Evolutionary conservation across 2,113 vertebrate genomes (phyloP).

Genomic region (Leptosomus discolor): DNA sequence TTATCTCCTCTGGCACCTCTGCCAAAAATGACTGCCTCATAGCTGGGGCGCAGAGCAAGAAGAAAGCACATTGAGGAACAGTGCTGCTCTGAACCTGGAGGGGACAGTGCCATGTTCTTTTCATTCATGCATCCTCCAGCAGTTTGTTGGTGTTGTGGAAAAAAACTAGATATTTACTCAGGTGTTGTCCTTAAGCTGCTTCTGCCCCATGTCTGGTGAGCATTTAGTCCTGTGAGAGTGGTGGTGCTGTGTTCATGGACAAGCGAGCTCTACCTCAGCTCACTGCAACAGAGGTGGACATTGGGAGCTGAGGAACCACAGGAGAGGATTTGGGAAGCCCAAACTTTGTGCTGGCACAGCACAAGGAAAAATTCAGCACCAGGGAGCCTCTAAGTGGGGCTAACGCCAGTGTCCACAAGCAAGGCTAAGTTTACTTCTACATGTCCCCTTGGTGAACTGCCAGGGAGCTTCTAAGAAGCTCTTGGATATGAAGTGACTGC

Average conservation of each 20-base stretch:
- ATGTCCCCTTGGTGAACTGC: not conserved
- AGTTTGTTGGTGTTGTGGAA: not conserved
- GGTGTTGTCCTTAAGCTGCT: not conserved
- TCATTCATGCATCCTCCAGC: not conserved
- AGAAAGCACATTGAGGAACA: not conserved
- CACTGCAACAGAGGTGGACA: not conserved
- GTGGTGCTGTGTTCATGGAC: not conserved
- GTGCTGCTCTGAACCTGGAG: not conserved
- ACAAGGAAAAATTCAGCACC: not conserved
- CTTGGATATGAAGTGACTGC: not conserved
- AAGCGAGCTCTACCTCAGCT: not conserved
- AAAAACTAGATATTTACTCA: not conserved
- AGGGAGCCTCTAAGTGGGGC: not conserved
- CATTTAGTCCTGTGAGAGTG: not conserved
- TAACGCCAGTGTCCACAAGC: not conserved
- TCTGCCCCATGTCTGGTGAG: not conserved
- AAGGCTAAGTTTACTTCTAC: not conserved
- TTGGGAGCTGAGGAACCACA: not conserved
- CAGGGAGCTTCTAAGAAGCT: not conserved
- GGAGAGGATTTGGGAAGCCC: not conserved
- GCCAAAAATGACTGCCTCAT: not conserved
- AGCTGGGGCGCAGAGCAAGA: not conserved
- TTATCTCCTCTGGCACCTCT: not conserved
- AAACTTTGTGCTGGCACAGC: not conserved
- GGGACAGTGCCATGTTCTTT: not conserved